These are phyloP conservation scores for Halyomorpha halys DNA, from an alignment of 1,140 invertebrate species.

Conservation along the genomic window DNA sequence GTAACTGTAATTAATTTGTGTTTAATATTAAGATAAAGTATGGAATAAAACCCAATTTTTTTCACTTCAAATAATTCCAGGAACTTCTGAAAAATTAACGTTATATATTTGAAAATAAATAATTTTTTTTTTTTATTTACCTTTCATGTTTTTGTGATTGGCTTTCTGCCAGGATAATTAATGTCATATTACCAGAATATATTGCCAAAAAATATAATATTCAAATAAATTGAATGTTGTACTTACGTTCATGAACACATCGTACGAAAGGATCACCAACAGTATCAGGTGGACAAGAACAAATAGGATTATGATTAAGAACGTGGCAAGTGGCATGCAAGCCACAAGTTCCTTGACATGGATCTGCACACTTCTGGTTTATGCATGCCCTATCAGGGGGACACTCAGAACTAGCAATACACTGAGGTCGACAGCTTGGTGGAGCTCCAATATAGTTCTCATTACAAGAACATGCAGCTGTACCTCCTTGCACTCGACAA, in stretches of 20 bases:
- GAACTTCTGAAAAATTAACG: too few relatives aligned
- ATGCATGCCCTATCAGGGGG: slow-evolving; percentile 60
- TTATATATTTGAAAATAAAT: too few relatives aligned
- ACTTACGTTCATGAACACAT: slow-evolving; percentile 46
- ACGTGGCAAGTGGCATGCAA: slow-evolving; percentile 66
- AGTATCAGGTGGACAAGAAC: slow-evolving; percentile 61
- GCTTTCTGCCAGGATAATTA: too few relatives aligned
- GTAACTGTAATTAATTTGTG: too few relatives aligned
- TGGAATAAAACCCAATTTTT: too few relatives aligned
- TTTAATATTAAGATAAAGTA: too few relatives aligned
- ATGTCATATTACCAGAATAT: too few relatives aligned
- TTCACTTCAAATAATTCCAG: too few relatives aligned
- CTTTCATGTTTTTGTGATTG: too few relatives aligned
- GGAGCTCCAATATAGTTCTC: slow-evolving; percentile 63
- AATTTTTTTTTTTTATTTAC: too few relatives aligned
- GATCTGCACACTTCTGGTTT: slow-evolving; percentile 67
- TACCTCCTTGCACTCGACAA: slow-evolving; percentile 55
- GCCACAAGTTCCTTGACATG: slow-evolving; percentile 69
- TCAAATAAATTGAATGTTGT: too few relatives aligned
- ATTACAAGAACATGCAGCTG: slow-evolving; percentile 70
- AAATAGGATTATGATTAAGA: slow-evolving; percentile 73
- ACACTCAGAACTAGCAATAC: slow-evolving; percentile 68
- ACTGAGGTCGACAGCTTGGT: slow-evolving; percentile 66
- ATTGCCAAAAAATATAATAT: too few relatives aligned
- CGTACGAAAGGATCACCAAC: slow-evolving; percentile 73